Evolutionary conservation across 2,888 invertebrate genomes (phyloP).

Genomic region (Drosophila fungiperda): DNA sequence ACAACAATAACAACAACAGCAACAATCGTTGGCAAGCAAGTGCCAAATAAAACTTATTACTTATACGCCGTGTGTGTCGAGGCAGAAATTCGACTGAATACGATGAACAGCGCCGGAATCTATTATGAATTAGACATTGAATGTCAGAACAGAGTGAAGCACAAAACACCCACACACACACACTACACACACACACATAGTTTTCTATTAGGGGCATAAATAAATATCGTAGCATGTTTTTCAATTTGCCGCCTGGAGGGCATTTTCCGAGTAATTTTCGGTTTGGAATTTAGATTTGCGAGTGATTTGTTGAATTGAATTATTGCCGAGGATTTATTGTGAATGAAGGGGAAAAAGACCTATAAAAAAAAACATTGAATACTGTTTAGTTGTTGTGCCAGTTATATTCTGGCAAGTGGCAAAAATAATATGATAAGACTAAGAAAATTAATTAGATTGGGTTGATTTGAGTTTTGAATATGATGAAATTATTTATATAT

Average conservation of each 20-base stretch:
- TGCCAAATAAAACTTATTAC: constrained; percentile 81
- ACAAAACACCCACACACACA: constrained; percentile 36
- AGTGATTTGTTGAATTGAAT: constrained; percentile 40
- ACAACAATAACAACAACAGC: constrained; percentile 34
- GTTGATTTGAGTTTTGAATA: not conserved
- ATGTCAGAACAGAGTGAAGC: constrained; percentile 59
- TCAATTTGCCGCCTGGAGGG: constrained; percentile 67
- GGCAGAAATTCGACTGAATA: constrained; percentile 28
- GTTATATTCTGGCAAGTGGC: not conserved
- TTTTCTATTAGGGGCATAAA: constrained; percentile 56
- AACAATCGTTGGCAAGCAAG: constrained; percentile 72
- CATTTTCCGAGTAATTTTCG: constrained; percentile 51
- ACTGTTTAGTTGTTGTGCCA: not conserved
- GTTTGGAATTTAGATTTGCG: constrained; percentile 50
- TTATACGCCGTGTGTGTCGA: constrained; percentile 74
- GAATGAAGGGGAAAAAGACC: constrained; percentile 35
- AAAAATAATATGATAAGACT: not conserved
- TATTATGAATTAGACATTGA: constrained; percentile 81
- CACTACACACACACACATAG: constrained; percentile 22
- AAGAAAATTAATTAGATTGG: not conserved
- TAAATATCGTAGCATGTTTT: constrained; percentile 63
- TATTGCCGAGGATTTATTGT: constrained; percentile 41
- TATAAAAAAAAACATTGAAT: constrained; percentile 10
- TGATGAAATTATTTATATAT: not conserved
- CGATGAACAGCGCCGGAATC: constrained; percentile 67